phyloP scores from a whole-genome alignment of 1,140 invertebrate species.

The Drosophila chauvacae region DNA sequence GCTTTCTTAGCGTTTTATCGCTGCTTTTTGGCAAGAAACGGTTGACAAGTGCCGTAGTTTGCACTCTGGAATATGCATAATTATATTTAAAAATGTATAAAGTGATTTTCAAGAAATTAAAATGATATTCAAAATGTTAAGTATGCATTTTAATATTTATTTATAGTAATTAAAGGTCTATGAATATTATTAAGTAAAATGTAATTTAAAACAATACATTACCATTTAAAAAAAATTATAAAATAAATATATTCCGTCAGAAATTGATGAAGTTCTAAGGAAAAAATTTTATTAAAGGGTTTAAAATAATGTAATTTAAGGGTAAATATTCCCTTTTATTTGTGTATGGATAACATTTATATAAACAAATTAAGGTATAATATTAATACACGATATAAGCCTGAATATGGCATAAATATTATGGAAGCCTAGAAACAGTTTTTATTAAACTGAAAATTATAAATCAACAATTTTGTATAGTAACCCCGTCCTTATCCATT shows the following conservation, averaged over 20 bases:
- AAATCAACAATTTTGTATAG: too few species aligned
- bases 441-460: background rate
- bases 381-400: background rate
- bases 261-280: background rate
- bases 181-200: background rate
- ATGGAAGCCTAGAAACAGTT: background rate
- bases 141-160: background rate
- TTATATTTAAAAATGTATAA: background rate
- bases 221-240: background rate
- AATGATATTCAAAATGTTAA: background rate
- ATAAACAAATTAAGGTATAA: background rate
- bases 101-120: background rate
- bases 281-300: background rate
- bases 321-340: too few species aligned
- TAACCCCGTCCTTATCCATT: background rate
- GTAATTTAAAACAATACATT: too few species aligned
- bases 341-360: too few species aligned
- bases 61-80: background rate
- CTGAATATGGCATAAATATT: too few species aligned
- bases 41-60: conserved; percentile 27
- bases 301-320: background rate
- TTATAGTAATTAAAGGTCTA: background rate
- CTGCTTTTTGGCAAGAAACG: conserved; percentile 2
- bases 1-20: conserved; percentile 5
- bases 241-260: background rate